phyloP scores from a whole-genome alignment of 30 jellyfish, hydroid and myxozoan genomes.

The Rhopilema esculentum region DNA sequence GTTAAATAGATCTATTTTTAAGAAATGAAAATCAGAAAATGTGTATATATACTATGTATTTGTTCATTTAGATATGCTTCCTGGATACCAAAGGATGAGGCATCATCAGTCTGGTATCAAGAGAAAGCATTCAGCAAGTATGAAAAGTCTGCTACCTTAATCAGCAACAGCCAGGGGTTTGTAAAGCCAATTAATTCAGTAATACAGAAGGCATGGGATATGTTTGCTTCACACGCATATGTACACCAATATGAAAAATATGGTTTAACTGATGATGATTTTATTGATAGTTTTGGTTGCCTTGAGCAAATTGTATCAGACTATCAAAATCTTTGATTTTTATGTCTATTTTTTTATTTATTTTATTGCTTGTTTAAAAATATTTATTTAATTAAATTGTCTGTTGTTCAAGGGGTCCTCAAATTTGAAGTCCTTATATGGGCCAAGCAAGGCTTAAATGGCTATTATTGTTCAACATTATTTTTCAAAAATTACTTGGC shows the following conservation, averaged over 20 bases:
- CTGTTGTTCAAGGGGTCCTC: too few relatives aligned
- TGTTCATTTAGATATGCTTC: conserved; percentile 38
- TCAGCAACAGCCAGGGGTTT: conserved; percentile 89
- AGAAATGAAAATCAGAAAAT: too few relatives aligned
- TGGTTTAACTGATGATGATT: conserved; percentile 94
- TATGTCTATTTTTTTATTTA: too few relatives aligned
- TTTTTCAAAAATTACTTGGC: too few relatives aligned
- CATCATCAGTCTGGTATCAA: conserved; percentile 75
- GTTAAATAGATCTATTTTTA: too few relatives aligned
- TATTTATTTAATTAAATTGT: not conserved
- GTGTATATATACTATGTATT: not conserved
- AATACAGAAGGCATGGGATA: conserved; percentile 87
- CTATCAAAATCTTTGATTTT: conserved; percentile 40
- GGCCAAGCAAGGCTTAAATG: too few relatives aligned
- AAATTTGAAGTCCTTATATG: too few relatives aligned
- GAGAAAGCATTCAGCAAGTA: conserved; percentile 83
- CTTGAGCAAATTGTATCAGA: conserved; percentile 89
- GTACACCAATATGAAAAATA: conserved; percentile 87
- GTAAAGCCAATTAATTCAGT: conserved; percentile 76
- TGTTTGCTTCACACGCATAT: conserved; percentile 95
- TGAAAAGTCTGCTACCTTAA: conserved; percentile 88
- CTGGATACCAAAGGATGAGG: conserved; percentile 26
- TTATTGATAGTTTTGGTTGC: conserved; percentile 89
- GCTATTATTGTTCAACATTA: too few relatives aligned
- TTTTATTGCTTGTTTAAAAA: not conserved